phyloP scores from a whole-genome alignment of 2,797 vertebrate genomes.

The Argya squamiceps region DNA sequence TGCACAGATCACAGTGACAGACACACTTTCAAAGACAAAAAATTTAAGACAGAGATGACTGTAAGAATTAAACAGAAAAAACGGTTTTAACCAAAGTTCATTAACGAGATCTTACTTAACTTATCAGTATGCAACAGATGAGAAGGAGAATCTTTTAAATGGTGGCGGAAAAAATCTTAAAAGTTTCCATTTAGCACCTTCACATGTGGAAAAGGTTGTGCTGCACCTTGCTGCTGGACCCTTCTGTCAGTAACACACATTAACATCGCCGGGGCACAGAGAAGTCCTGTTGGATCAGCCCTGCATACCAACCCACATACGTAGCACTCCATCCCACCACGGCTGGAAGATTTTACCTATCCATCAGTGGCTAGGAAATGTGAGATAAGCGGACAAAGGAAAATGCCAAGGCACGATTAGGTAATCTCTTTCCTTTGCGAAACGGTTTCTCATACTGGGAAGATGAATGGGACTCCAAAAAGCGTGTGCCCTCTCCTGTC shows the following conservation, averaged over 20 bases:
- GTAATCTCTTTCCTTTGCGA: constrained; percentile 36
- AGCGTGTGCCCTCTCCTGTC: background rate
- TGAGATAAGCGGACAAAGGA: constrained; percentile 32
- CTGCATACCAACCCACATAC: background rate
- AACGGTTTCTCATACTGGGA: background rate
- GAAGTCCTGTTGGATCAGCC: constrained; percentile 10
- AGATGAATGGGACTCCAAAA: constrained; percentile 17
- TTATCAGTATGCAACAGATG: background rate
- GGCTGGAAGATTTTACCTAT: constrained; percentile 12
- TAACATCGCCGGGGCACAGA: background rate
- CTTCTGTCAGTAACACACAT: background rate
- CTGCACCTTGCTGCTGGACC: background rate
- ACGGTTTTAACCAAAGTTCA: background rate
- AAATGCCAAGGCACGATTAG: background rate
- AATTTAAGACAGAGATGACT: background rate
- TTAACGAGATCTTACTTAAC: background rate
- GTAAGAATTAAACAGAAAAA: background rate
- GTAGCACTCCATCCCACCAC: background rate
- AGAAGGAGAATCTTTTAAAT: background rate
- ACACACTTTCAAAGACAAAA: background rate
- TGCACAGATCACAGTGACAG: background rate
- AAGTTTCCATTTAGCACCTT: background rate
- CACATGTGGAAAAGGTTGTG: fast-evolving
- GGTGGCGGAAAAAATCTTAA: background rate
- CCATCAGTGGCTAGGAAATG: constrained; percentile 33